These are phyloP conservation scores for Galerucella calmariensis DNA, from an alignment of 2,888 invertebrate species.

Conservation along the genomic window DNA sequence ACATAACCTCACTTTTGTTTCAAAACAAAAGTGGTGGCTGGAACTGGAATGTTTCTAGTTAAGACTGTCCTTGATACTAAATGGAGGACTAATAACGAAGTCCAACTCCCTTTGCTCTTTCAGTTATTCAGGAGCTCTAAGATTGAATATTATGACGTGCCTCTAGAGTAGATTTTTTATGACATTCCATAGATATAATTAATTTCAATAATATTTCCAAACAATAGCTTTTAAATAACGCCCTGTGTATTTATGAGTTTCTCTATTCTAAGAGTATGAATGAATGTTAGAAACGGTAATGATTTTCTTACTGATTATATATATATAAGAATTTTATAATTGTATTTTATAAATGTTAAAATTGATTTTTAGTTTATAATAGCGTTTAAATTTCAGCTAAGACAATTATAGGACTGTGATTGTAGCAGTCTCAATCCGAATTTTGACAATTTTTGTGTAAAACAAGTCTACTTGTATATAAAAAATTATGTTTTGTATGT, in stretches of 20 bases:
- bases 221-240: not conserved
- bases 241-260: not conserved
- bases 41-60: too few species aligned
- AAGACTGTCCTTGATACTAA: too few species aligned
- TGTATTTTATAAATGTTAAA: constrained; percentile 35
- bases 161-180: not conserved
- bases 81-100: too few species aligned
- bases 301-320: constrained; percentile 28
- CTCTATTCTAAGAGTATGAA: constrained; percentile 2
- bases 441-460: constrained; percentile 23
- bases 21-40: too few species aligned
- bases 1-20: too few species aligned
- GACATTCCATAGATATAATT: not conserved
- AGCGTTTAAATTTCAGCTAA: constrained; percentile 34
- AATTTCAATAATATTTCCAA: too few species aligned
- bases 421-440: constrained; percentile 22
- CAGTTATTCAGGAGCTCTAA: not conserved
- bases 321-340: constrained; percentile 32
- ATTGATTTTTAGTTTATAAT: constrained; percentile 37
- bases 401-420: constrained; percentile 44
- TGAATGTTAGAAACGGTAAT: constrained; percentile 26
- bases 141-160: not conserved
- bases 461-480: constrained; percentile 47
- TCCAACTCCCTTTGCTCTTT: too few species aligned
- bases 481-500: constrained; percentile 49